Conservation (phyloP, 2,113 vertebrate species). For the Podilymbus podiceps region DNA sequence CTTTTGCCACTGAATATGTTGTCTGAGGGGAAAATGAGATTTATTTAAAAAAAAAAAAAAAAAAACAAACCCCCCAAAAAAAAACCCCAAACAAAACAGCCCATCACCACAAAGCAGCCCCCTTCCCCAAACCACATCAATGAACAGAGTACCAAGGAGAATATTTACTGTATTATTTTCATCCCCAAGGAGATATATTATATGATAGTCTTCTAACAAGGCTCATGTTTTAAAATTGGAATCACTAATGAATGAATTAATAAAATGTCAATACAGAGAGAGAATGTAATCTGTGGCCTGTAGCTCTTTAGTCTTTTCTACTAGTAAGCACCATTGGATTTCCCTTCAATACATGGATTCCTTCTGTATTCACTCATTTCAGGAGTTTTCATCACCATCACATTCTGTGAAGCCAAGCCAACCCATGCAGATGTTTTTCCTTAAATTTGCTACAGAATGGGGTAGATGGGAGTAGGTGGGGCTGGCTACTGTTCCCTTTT, state of each 20-base stretch:
- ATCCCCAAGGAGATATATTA: not conserved
- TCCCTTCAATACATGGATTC: not conserved
- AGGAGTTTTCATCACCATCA: not conserved
- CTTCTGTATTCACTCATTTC: conserved; percentile 5
- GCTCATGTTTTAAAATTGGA: conserved; percentile 15
- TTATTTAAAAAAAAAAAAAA: too few species aligned
- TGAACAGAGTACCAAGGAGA: not conserved
- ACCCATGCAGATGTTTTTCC: not conserved
- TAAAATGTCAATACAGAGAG: conserved; percentile 16
- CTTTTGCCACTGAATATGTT: not conserved
- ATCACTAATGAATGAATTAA: conserved; percentile 30
- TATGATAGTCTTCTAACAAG: not conserved
- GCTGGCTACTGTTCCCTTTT: not conserved
- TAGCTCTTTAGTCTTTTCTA: not conserved
- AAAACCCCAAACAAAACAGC: too few species aligned
- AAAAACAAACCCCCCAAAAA: too few species aligned
- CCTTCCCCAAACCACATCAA: not conserved
- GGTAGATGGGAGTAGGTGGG: not conserved
- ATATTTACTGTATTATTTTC: conserved; percentile 7
- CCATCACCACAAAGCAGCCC: not conserved
- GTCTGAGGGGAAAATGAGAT: not conserved
- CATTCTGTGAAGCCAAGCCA: conserved; percentile 1
- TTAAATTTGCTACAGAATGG: not conserved
- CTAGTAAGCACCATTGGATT: not conserved
- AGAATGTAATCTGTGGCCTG: not conserved